phyloP scores from a whole-genome alignment of 2,888 invertebrate genomes.

The Drosophila peninsularis region DNA sequence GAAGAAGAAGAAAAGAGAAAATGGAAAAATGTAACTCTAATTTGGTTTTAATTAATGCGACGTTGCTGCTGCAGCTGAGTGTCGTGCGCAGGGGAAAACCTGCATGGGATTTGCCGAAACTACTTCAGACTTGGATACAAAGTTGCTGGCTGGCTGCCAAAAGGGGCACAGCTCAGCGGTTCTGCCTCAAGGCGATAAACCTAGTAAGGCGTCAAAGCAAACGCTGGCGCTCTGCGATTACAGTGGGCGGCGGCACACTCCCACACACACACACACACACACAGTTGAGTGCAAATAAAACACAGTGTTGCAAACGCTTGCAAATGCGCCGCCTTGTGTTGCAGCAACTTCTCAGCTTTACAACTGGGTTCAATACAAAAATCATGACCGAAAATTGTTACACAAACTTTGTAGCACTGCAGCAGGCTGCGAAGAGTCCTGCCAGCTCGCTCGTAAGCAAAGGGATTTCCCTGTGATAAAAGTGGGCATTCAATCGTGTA shows the following conservation, averaged over 20 bases:
- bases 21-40: conserved; percentile 43
- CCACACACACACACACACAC: too few species aligned
- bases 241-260: not conserved
- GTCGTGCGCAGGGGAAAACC: conserved; percentile 12
- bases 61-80: conserved; percentile 28
- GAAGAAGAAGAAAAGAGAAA: not conserved
- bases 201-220: conserved; percentile 69
- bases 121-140: conserved; percentile 31
- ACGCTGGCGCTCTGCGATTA: conserved; percentile 20
- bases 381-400: conserved; percentile 17
- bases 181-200: conserved; percentile 53
- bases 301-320: conserved; percentile 28
- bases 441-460: not conserved
- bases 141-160: conserved; percentile 39
- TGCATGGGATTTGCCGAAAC: conserved; percentile 45
- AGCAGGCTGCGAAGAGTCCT: too few species aligned
- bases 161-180: conserved; percentile 9
- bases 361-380: conserved; percentile 30
- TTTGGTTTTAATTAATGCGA: conserved; percentile 73
- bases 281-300: conserved; percentile 34
- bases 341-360: conserved; percentile 40
- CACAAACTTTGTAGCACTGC: not conserved
- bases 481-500: not conserved
- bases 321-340: conserved; percentile 7
- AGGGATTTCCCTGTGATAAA: not conserved